phyloP scores from a whole-genome alignment of 2,888 invertebrate species.

The Drosophila neutralis region DNA sequence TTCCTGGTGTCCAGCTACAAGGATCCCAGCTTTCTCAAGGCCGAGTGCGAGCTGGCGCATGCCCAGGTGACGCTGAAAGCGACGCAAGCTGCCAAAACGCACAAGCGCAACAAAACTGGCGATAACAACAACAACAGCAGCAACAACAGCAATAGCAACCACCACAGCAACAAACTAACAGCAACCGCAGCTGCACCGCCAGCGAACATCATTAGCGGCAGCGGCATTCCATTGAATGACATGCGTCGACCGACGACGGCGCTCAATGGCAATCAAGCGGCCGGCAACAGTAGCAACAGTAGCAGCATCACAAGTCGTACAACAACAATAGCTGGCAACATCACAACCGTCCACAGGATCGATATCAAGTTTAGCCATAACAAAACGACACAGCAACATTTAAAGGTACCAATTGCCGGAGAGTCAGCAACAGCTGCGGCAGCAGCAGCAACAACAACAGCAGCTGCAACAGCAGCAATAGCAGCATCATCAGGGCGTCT shows the following conservation, averaged over 20 bases:
- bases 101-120: slow-evolving; percentile 53
- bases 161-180: slow-evolving; percentile 49
- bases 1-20: slow-evolving; percentile 81
- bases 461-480: slow-evolving; percentile 8
- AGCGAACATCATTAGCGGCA: slow-evolving; percentile 24
- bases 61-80: slow-evolving; percentile 74
- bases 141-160: slow-evolving; percentile 66
- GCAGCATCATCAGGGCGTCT: slow-evolving; percentile 17
- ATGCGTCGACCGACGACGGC: slow-evolving; percentile 75
- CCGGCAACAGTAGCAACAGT: slow-evolving; percentile 46
- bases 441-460: slow-evolving; percentile 11
- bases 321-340: slow-evolving; percentile 47
- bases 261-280: slow-evolving; percentile 73
- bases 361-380: slow-evolving; percentile 49
- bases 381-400: slow-evolving; percentile 27
- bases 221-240: slow-evolving; percentile 59
- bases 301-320: slow-evolving; percentile 28
- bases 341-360: slow-evolving; percentile 59
- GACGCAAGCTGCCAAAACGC: slow-evolving; percentile 26
- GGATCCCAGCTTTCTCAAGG: slow-evolving; percentile 83
- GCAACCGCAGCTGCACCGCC: neutral
- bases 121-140: slow-evolving; percentile 56
- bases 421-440: slow-evolving; percentile 3
- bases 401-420: slow-evolving; percentile 8
- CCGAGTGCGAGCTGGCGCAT: slow-evolving; percentile 84